Conservation (phyloP, 2,113 vertebrate genomes). For the Triplophysa dalaica region DNA sequence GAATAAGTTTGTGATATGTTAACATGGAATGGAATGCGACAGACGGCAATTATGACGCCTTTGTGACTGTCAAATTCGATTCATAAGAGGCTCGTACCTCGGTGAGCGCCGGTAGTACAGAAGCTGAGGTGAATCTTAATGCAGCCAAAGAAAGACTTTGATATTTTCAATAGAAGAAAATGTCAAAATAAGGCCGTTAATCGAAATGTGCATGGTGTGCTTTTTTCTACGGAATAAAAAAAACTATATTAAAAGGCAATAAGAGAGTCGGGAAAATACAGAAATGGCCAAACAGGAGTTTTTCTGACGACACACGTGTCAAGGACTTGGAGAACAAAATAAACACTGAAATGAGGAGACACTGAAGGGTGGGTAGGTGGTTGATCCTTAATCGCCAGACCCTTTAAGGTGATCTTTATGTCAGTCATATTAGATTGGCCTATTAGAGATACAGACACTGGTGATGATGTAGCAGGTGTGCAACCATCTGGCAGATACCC, state of each 20-base stretch:
- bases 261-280: background rate
- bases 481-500: constrained; percentile 45
- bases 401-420: background rate
- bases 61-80: constrained; percentile 78
- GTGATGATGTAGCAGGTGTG: constrained; percentile 45
- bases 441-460: constrained; percentile 10
- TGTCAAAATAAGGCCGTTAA: too few relatives aligned
- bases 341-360: too few relatives aligned
- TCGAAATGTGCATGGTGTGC: too few relatives aligned
- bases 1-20: constrained; percentile 71
- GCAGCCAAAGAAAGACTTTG: constrained; percentile 12
- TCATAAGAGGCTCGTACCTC: constrained; percentile 54
- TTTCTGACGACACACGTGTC: background rate
- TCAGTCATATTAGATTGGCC: background rate
- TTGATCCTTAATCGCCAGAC: too few relatives aligned
- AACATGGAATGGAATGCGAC: constrained; percentile 71
- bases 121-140: constrained; percentile 45
- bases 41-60: constrained; percentile 76
- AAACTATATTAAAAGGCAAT: background rate
- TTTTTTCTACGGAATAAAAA: background rate
- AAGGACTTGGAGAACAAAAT: too few relatives aligned
- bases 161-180: background rate
- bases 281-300: background rate
- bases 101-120: constrained; percentile 43
- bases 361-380: too few relatives aligned